These are phyloP conservation scores for Escarpia spicata DNA, from an alignment of 2,888 invertebrate species.

Conservation along the genomic window DNA sequence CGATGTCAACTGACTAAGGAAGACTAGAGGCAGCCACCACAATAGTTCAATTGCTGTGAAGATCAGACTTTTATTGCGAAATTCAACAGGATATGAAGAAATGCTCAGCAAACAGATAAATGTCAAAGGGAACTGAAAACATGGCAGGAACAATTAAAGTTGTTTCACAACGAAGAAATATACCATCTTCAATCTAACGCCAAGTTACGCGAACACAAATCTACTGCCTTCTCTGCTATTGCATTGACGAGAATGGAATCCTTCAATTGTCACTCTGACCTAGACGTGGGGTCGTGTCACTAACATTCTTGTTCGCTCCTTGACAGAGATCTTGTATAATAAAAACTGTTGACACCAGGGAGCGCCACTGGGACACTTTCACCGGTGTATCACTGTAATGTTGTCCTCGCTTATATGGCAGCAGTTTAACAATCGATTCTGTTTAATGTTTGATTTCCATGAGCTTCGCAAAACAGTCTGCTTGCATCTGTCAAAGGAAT, in stretches of 20 bases:
- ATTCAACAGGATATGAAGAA: background rate
- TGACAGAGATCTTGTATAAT: too few species aligned
- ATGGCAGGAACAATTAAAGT: background rate
- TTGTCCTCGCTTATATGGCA: too few species aligned
- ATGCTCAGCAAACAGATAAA: background rate
- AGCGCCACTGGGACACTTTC: too few species aligned
- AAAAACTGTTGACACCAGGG: too few species aligned
- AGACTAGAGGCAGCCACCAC: background rate
- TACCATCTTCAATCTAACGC: background rate
- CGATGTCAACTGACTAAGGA: background rate
- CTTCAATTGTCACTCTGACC: too few species aligned
- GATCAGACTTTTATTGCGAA: background rate
- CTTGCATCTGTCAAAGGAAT: background rate
- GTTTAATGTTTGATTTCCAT: too few species aligned
- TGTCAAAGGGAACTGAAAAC: background rate
- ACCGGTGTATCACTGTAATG: too few species aligned
- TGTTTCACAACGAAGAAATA: background rate
- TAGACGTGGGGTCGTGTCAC: too few species aligned
- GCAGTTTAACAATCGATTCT: too few species aligned
- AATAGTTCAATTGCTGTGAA: background rate
- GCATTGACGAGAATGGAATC: too few species aligned
- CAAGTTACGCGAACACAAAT: background rate
- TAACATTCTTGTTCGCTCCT: too few species aligned
- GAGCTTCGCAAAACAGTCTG: background rate
- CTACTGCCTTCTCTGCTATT: background rate